Base-by-base conservation (phyloP, 2,113 vertebrate species). In the Phylloscopus whistleri region DNA sequence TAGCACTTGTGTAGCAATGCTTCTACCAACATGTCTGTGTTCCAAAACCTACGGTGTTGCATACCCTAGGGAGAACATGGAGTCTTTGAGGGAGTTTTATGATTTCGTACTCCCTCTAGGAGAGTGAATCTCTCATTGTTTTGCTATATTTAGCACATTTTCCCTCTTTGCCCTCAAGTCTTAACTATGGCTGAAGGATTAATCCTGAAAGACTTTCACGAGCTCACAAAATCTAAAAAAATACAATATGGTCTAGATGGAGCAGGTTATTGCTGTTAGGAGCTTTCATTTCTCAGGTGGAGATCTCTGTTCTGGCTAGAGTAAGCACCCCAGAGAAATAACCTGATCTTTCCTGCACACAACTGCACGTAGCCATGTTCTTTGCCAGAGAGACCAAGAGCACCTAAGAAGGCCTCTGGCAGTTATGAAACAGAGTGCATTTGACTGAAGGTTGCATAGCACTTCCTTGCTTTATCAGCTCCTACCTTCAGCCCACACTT, bases 401-500 rank as follows among this genome's bases (percentile, higher is more conserved):
- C 72, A 59, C 31, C 59, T 62, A 49, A 73, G 74, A 84, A 66
- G 44, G 52, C 26, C 46, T 64, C 76, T 64, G 46, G 27, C 24
- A 58, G 55, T 56, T 96, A 80, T 55, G 77, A 82, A 92, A 63
- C 31, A 48, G 68, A 55, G 24, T 62, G 11, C 7, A 3, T 74
- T 94, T 94, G 68, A 84, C 77, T 91, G 84, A 91, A 94, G 46
- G 52, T 74, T 94, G 44, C 69, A 70, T 33, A 75, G 58, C 70
- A 85, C 83, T 66, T 89, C 37, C 69, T 87, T 89, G 67, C 33
- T 95, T 90, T 77, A 93, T 80, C 75, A 88, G 75, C 43, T 95
- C 52, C 59, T 92, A 69, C 59, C 56, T 87, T 90, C 84, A 92
- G 51, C 60, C 81, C 53, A 83, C 63, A 53, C 51, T 59, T 70